phyloP scores from a whole-genome alignment of 1,140 invertebrate species.

The Oncopeltus fasciatus region DNA sequence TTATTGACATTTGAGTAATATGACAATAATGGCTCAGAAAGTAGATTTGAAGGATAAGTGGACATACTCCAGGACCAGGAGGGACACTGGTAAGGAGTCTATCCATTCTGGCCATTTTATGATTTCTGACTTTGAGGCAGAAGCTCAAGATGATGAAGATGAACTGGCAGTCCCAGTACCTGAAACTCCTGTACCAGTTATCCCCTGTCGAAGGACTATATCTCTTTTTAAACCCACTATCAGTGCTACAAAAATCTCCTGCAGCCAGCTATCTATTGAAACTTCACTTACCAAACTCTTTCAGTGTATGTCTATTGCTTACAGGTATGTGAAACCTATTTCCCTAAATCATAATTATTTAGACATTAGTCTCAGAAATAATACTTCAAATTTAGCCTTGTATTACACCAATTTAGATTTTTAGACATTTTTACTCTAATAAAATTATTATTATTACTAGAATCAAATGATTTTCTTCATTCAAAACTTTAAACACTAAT shows the following conservation, averaged over 20 bases:
- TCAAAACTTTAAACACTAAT: no score
- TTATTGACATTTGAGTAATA: no score
- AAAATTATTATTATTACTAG: no score
- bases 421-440: no score
- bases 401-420: no score
- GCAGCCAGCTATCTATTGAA: slow-evolving; percentile 66
- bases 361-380: no score
- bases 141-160: slow-evolving; percentile 77
- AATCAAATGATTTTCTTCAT: no score
- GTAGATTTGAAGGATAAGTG: slow-evolving; percentile 18
- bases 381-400: no score
- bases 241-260: neutral
- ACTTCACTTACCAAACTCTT: slow-evolving; percentile 88
- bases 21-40: slow-evolving; percentile 22
- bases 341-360: no score
- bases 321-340: slow-evolving; percentile 55
- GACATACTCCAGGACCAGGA: slow-evolving; percentile 11
- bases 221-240: neutral
- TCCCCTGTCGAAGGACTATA: neutral
- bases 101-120: slow-evolving; percentile 98
- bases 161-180: slow-evolving; percentile 60
- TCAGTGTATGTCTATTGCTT: slow-evolving; percentile 90
- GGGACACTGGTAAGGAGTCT: slow-evolving; percentile 40
- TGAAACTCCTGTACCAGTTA: slow-evolving; percentile 38
- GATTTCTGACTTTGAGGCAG: slow-evolving; percentile 90